phyloP scores from a whole-genome alignment of 2,888 invertebrate species.

The Girardia tigrina region DNA sequence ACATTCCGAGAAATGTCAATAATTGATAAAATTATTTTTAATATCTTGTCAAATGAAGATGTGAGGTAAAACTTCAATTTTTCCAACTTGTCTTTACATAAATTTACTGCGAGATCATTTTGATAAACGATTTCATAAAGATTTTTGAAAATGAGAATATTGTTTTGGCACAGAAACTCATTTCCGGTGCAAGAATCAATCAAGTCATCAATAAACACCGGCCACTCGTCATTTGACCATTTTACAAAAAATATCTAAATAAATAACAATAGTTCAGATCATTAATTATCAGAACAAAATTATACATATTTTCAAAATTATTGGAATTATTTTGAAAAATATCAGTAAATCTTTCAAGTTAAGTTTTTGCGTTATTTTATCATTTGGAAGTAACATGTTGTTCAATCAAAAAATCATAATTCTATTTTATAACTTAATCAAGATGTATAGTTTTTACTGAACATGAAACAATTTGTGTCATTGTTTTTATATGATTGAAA shows the following conservation, averaged over 20 bases:
- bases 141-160: slow-evolving; percentile 8
- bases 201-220: slow-evolving; percentile 8
- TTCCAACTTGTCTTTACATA: neutral
- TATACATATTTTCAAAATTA: no score
- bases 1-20: neutral
- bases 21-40: slow-evolving; percentile 1
- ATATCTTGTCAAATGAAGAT: slow-evolving; percentile 7
- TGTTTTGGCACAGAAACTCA: slow-evolving; percentile 4
- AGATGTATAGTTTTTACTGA: no score
- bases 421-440: no score
- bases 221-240: slow-evolving; percentile 12
- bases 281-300: no score
- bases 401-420: no score
- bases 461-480: no score
- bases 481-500: no score
- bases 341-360: no score
- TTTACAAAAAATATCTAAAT: slow-evolving; percentile 17
- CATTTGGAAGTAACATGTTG: no score
- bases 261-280: no score
- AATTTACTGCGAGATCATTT: slow-evolving; percentile 12
- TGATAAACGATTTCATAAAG: neutral
- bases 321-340: no score
- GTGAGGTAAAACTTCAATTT: neutral
- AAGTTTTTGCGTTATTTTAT: no score
- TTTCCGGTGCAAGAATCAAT: slow-evolving; percentile 5